These are phyloP conservation scores for Sarcophaga carnaria DNA, from an alignment of 2,888 invertebrate species.

Conservation along the genomic window DNA sequence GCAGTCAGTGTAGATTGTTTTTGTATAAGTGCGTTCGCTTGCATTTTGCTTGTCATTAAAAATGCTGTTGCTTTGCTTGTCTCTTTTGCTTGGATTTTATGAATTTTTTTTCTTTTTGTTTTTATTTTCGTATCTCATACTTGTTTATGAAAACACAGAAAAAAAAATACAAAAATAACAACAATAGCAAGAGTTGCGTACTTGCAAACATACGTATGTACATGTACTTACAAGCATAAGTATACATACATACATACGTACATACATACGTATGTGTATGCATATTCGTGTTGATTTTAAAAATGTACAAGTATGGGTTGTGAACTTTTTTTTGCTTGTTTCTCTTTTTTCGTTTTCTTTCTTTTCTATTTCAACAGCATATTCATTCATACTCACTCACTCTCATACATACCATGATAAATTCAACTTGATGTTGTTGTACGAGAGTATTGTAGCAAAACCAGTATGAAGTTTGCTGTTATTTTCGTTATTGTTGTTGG, in stretches of 20 bases:
- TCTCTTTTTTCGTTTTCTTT: slow-evolving; percentile 58
- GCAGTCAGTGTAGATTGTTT: neutral
- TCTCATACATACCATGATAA: slow-evolving; percentile 18
- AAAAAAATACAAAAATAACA: slow-evolving; percentile 20
- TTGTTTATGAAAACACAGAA: slow-evolving; percentile 49
- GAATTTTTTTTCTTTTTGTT: slow-evolving; percentile 19
- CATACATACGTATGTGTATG: slow-evolving; percentile 6
- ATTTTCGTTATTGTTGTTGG: slow-evolving; percentile 13
- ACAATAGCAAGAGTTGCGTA: slow-evolving; percentile 43
- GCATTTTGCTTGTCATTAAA: slow-evolving; percentile 55
- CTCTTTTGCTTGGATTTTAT: slow-evolving; percentile 56
- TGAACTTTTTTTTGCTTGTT: slow-evolving; percentile 55
- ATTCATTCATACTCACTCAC: neutral
- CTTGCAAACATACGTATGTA: slow-evolving; percentile 36
- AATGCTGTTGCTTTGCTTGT: slow-evolving; percentile 51
- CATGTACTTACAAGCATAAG: neutral
- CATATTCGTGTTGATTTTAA: slow-evolving; percentile 30
- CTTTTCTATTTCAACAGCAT: slow-evolving; percentile 53
- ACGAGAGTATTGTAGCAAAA: slow-evolving; percentile 50
- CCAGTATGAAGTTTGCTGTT: slow-evolving; percentile 60
- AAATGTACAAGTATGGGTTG: slow-evolving; percentile 57
- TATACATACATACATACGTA: neutral
- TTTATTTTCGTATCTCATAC: slow-evolving; percentile 35
- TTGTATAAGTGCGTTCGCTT: slow-evolving; percentile 42
- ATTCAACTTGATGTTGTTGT: neutral